phyloP scores from a whole-genome alignment of 1,140 invertebrate species.

The Venustaconcha ellipsiformis region DNA sequence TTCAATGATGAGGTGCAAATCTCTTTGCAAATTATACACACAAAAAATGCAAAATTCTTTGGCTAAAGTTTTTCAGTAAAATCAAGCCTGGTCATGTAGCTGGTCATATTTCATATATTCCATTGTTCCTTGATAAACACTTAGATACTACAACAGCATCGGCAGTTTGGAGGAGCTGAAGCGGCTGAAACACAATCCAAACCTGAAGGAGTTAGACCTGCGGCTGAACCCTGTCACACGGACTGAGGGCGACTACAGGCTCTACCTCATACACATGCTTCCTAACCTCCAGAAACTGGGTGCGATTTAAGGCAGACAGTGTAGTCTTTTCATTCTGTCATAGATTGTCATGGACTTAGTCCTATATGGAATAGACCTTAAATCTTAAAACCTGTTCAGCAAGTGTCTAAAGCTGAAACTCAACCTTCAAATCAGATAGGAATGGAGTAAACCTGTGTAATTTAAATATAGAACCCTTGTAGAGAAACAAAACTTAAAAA shows the following conservation, averaged over 20 bases:
- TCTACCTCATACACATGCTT: conserved; percentile 68
- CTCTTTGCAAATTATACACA: too few species aligned
- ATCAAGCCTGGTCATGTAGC: too few species aligned
- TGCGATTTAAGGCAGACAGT: conserved; percentile 26
- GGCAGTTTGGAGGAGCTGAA: conserved; percentile 63
- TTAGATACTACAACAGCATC: conserved; percentile 69
- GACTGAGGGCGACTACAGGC: conserved; percentile 68
- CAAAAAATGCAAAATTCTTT: too few species aligned
- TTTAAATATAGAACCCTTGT: not conserved
- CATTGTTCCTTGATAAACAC: conserved; percentile 18
- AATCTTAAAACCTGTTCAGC: not conserved
- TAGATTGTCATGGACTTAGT: not conserved
- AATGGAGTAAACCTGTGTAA: not conserved
- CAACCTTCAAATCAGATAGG: not conserved
- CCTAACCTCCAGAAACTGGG: conserved; percentile 66
- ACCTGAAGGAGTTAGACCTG: conserved; percentile 65
- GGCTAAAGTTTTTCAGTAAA: too few species aligned
- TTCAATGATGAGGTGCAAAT: too few species aligned
- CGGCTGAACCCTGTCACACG: conserved; percentile 68
- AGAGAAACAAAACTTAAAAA: not conserved
- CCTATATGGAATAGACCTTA: not conserved
- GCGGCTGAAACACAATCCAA: conserved; percentile 56
- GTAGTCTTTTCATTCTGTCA: not conserved
- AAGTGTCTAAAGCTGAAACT: not conserved
- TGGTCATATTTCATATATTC: not conserved